Evolutionary conservation across 1,140 invertebrate genomes (phyloP).

Genomic region (Rhopalosiphum padi): DNA sequence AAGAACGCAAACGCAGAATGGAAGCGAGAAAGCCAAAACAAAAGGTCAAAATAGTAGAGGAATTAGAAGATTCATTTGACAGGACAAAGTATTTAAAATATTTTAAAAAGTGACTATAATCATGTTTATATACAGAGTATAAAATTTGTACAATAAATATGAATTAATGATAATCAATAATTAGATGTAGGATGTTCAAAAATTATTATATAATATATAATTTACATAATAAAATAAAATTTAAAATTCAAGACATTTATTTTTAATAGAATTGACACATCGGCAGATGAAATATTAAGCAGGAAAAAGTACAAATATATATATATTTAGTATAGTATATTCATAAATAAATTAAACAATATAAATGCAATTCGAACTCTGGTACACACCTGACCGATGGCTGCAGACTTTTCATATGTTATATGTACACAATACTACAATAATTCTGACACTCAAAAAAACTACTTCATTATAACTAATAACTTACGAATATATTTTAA

Average conservation of each 20-base stretch:
- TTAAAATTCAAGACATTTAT: conserved; percentile 30
- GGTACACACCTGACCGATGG: conserved; percentile 46
- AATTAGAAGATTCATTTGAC: conserved; percentile 80
- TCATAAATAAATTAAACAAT: conserved; percentile 44
- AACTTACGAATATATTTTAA: not conserved
- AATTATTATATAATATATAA: not conserved
- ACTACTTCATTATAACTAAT: conserved; percentile 20
- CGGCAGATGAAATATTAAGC: conserved; percentile 49
- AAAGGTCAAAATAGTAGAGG: conserved; percentile 77
- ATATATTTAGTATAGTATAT: not conserved
- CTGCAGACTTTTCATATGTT: conserved; percentile 10
- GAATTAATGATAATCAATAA: not conserved
- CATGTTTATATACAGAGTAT: not conserved
- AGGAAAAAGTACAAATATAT: conserved; percentile 50
- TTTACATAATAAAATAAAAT: conserved; percentile 37
- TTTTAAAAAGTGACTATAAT: conserved; percentile 69
- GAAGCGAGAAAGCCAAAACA: conserved; percentile 76
- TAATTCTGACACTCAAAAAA: conserved; percentile 1
- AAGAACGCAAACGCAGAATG: conserved; percentile 72
- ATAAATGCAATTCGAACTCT: conserved; percentile 55
- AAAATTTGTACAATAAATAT: not conserved
- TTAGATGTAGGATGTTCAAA: not conserved
- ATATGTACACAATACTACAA: conserved; percentile 45
- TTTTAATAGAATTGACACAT: conserved; percentile 48
- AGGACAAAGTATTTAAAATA: conserved; percentile 78